These are phyloP conservation scores for Nannospalax galili DNA, from an alignment of 2,113 vertebrate genomes.

Conservation along the genomic window DNA sequence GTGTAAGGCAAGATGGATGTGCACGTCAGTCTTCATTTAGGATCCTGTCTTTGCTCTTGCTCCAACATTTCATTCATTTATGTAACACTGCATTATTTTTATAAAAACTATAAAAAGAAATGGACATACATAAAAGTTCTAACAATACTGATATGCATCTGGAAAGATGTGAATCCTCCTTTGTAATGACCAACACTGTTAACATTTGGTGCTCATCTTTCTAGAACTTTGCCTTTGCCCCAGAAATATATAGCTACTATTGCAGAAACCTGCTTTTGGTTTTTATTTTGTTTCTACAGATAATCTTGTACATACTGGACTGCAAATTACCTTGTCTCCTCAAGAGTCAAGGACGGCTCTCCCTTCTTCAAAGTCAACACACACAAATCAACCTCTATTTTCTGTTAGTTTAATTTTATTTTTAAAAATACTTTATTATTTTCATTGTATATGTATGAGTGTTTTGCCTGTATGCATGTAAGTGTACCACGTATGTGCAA, in stretches of 20 bases:
- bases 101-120: conserved; percentile 21
- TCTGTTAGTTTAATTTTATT: too few species aligned
- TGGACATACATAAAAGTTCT: neutral
- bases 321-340: neutral
- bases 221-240: neutral
- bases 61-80: neutral
- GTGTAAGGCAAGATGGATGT: neutral
- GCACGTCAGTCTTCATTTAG: neutral
- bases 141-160: rapidly evolving
- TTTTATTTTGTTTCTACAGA: neutral
- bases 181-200: neutral
- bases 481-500: too few species aligned
- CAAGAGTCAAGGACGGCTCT: neutral
- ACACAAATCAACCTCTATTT: neutral
- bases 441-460: too few species aligned
- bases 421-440: too few species aligned
- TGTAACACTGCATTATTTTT: neutral
- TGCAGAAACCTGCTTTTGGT: neutral
- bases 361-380: neutral
- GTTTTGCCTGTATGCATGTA: too few species aligned
- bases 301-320: neutral
- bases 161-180: neutral
- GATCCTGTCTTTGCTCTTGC: neutral
- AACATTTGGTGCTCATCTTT: neutral
- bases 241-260: neutral